Conservation (phyloP, 35 echinoderm and acorn worm genomes). For the Lytechinus variegatus region DNA sequence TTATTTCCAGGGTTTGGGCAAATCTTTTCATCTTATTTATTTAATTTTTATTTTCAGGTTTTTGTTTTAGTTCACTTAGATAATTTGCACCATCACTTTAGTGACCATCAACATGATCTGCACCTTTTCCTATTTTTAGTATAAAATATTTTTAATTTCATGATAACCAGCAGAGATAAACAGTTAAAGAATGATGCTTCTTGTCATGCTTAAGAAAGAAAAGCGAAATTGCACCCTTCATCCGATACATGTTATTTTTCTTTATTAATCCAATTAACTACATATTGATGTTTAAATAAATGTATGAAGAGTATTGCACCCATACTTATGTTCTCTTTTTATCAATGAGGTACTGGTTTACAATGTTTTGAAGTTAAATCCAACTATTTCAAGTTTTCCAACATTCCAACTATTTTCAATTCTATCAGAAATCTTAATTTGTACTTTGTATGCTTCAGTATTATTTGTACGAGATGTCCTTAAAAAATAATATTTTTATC, state of each 20-base stretch:
- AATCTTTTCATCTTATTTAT: no score
- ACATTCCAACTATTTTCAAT: background rate
- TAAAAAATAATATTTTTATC: no score
- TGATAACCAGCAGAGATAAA: no score
- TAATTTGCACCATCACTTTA: background rate
- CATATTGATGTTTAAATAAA: background rate
- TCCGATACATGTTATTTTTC: no score
- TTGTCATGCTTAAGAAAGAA: background rate
- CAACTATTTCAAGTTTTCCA: background rate
- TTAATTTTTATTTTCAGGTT: no score
- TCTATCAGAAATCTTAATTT: background rate
- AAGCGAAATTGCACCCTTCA: background rate
- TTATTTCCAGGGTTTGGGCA: no score
- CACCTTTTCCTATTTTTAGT: background rate
- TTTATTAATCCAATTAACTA: no score
- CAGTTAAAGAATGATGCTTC: background rate
- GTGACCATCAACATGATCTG: background rate
- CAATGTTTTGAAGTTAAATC: background rate
- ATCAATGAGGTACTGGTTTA: background rate
- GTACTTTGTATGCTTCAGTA: background rate
- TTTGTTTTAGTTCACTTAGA: no score
- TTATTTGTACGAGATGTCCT: no score
- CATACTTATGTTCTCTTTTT: background rate
- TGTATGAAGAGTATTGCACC: background rate
- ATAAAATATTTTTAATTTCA: no score